These are phyloP conservation scores for Apamea monoglypha DNA, from an alignment of 2,888 invertebrate genomes.

Conservation along the genomic window DNA sequence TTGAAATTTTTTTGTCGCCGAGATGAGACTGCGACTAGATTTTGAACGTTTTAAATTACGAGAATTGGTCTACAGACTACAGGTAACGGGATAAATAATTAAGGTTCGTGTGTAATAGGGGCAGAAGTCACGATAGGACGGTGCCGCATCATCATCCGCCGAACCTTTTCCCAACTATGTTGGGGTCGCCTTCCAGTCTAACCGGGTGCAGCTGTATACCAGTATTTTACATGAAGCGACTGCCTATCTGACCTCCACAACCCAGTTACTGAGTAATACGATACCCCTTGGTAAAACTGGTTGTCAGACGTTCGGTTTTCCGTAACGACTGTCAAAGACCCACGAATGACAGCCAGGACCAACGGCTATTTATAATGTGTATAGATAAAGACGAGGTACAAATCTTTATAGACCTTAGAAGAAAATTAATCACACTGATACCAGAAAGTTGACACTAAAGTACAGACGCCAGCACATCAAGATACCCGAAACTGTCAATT, in stretches of 20 bases:
- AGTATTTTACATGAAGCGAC: neutral
- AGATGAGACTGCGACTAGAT: too few species aligned
- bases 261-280: too few species aligned
- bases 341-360: too few species aligned
- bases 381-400: neutral
- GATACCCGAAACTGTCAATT: too few species aligned
- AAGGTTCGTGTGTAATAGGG: too few species aligned
- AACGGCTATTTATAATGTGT: neutral
- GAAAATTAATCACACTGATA: rapidly evolving
- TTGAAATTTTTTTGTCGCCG: too few species aligned
- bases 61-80: too few species aligned
- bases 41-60: too few species aligned
- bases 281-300: too few species aligned
- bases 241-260: neutral
- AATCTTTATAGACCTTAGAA: neutral
- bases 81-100: neutral
- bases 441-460: neutral
- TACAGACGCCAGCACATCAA: too few species aligned
- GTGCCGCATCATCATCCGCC: neutral
- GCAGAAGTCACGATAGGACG: neutral
- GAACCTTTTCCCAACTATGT: neutral
- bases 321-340: too few species aligned
- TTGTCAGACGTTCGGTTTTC: too few species aligned
- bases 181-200: neutral
- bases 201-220: neutral